Evolutionary conservation across 2,797 vertebrate species (phyloP).

Genomic region (Gymnopithys bicolor): DNA sequence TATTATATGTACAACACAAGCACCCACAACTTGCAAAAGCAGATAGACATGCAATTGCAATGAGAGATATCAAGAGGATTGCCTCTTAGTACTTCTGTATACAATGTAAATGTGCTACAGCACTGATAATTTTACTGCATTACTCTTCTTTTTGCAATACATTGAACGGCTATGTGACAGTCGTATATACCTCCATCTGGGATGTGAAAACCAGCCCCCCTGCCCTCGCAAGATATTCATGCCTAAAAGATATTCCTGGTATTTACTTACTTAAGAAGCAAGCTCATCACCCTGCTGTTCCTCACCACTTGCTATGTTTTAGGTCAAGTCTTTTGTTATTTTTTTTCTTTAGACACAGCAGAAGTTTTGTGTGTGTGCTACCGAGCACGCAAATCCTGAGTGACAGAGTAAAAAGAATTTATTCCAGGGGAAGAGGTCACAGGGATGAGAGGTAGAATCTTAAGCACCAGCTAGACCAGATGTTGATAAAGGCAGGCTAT

Average conservation of each 20-base stretch:
- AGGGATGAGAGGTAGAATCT: constrained; percentile 14
- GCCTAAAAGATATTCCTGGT: not conserved
- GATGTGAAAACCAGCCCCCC: not conserved
- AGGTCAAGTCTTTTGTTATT: not conserved
- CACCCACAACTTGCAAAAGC: not conserved
- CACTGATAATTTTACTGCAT: not conserved
- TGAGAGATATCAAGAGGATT: not conserved
- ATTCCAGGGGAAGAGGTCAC: constrained; percentile 24
- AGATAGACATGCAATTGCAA: not conserved
- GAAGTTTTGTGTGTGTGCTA: not conserved
- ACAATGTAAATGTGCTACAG: not conserved
- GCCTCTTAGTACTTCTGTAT: not conserved
- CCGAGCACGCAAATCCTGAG: not conserved
- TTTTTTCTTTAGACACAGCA: not conserved
- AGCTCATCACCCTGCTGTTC: not conserved
- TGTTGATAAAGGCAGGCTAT: constrained; percentile 42
- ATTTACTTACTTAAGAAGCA: not conserved
- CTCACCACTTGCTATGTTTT: not conserved
- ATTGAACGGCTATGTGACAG: not conserved
- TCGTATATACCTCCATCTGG: not conserved
- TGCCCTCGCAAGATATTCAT: not conserved
- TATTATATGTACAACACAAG: not conserved
- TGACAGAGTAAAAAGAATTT: constrained; percentile 6
- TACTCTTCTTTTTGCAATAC: not conserved
- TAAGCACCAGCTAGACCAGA: constrained; percentile 42